phyloP scores from a whole-genome alignment of 2,888 invertebrate genomes.

The Troides oblongomaculatus region DNA sequence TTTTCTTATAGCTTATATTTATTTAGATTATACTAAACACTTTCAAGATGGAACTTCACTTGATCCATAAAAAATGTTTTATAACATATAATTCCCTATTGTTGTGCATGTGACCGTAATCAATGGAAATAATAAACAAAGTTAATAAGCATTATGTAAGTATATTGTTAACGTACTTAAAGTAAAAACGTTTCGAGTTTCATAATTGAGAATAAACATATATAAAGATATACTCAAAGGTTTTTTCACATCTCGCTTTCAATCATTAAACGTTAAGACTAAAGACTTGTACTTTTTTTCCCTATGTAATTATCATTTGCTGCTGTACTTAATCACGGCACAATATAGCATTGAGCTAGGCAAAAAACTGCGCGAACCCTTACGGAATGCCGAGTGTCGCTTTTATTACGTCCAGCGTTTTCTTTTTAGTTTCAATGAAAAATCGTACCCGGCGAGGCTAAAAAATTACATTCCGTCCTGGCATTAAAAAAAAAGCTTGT shows the following conservation, averaged over 20 bases:
- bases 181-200: neutral
- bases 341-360: conserved; percentile 55
- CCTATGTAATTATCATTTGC: conserved; percentile 33
- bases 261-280: conserved; percentile 7
- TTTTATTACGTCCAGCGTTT: conserved; percentile 58
- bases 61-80: too few species aligned
- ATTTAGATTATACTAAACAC: too few species aligned
- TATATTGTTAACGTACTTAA: neutral
- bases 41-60: too few species aligned
- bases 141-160: neutral
- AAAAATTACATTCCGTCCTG: conserved; percentile 64
- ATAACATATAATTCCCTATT: too few species aligned
- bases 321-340: conserved; percentile 50
- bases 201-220: conserved; percentile 1
- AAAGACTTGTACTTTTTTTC: conserved; percentile 27
- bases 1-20: too few species aligned
- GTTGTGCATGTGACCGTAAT: too few species aligned
- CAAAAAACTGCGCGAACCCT: conserved; percentile 55
- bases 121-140: neutral
- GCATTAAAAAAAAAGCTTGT: conserved; percentile 56
- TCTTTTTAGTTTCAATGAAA: conserved; percentile 74
- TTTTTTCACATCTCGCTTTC: conserved; percentile 6
- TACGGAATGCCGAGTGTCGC: conserved; percentile 50
- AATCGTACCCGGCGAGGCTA: conserved; percentile 62
- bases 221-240: neutral